phyloP scores from a whole-genome alignment of 2,888 invertebrate species.

The Spatulosminthurus flaviceps region DNA sequence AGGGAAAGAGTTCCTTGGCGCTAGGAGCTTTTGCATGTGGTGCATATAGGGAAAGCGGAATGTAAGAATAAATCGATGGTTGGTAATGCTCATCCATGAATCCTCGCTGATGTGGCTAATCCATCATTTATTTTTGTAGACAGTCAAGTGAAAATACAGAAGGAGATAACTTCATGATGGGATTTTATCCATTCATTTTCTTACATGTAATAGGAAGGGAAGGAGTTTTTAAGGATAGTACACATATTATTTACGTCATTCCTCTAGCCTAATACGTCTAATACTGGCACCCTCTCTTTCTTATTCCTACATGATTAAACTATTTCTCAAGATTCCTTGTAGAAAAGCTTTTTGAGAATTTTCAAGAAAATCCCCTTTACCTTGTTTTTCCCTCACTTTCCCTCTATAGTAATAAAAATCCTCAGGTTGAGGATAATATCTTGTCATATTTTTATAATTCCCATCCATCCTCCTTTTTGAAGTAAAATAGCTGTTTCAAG shows the following conservation, averaged over 20 bases:
- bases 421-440: not conserved
- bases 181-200: constrained; percentile 11
- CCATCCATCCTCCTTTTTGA: constrained; percentile 4
- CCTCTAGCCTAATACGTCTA: no score
- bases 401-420: not conserved
- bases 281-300: no score
- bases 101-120: constrained; percentile 30
- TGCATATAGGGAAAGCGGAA: not conserved
- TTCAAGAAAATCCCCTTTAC: no score
- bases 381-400: no score
- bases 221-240: no score
- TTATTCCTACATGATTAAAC: no score
- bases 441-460: constrained; percentile 16
- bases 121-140: constrained; percentile 41
- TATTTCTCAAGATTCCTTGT: no score
- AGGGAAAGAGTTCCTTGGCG: no score
- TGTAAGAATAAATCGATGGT: constrained; percentile 19
- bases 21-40: no score
- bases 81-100: constrained; percentile 28
- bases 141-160: constrained; percentile 26
- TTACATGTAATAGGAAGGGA: no score
- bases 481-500: not conserved
- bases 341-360: no score
- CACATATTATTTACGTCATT: no score
- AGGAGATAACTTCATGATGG: constrained; percentile 5